Conservation (phyloP, 2,113 vertebrate species). For the Platysternon megacephalum region DNA sequence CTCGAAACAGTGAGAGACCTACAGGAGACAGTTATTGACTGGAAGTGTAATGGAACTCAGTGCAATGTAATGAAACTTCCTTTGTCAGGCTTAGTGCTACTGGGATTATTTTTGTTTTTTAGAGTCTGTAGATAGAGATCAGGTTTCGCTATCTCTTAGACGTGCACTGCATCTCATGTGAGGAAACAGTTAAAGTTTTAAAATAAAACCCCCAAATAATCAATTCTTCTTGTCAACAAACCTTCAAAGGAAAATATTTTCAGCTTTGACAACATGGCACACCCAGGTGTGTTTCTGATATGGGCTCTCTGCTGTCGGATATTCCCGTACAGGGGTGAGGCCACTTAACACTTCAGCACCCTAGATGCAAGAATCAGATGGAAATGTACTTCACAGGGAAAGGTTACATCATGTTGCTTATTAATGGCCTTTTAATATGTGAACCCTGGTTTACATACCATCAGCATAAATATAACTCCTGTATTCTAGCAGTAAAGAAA, state of each 20-base stretch:
- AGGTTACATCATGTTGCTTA: neutral
- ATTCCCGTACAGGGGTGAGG: slow-evolving; percentile 7
- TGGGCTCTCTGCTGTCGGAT: slow-evolving; percentile 20
- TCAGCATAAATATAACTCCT: neutral
- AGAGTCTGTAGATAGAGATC: neutral
- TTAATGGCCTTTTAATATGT: neutral
- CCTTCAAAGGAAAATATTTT: slow-evolving; percentile 30
- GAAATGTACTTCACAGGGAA: neutral
- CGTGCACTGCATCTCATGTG: neutral
- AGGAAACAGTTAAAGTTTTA: slow-evolving; percentile 42
- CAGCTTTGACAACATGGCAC: neutral
- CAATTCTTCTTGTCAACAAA: neutral
- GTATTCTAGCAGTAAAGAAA: neutral
- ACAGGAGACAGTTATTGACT: slow-evolving; percentile 60
- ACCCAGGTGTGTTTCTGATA: neutral
- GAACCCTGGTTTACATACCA: slow-evolving; percentile 10
- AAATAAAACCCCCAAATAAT: neutral
- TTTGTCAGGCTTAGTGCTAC: slow-evolving; percentile 49
- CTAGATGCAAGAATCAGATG: neutral
- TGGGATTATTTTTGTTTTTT: neutral
- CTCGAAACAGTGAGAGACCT: slow-evolving; percentile 49
- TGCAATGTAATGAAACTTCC: slow-evolving; percentile 60
- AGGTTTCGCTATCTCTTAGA: neutral
- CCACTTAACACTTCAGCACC: slow-evolving; percentile 45
- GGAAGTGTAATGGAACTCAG: slow-evolving; percentile 3